Percentiles rank a stretch among this genome's conserved stretches.
Conservation (phyloP, 2,888 invertebrate species). For the Dione juno region DNA sequence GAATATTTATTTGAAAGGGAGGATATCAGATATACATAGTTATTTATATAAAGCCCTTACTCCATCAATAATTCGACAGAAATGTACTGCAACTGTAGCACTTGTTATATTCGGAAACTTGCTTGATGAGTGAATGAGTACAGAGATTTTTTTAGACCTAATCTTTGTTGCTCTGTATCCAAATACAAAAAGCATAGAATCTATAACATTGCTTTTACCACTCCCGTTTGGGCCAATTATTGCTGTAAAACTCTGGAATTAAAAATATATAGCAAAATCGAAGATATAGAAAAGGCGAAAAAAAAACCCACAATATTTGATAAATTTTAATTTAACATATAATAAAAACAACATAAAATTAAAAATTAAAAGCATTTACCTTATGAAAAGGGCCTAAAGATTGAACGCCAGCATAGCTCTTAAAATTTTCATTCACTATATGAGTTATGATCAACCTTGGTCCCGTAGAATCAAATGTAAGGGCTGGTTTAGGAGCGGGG, state of each 20-base stretch:
- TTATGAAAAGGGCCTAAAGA: constrained; percentile 97
- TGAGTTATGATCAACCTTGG: constrained; percentile 95
- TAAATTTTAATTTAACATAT: background rate
- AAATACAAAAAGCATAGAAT: constrained; percentile 99
- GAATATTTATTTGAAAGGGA: too few species aligned
- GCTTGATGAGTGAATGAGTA: constrained; percentile 95
- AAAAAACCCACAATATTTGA: background rate
- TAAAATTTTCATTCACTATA: constrained; percentile 97
- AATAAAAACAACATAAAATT: background rate
- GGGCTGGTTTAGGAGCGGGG: constrained; percentile 87
- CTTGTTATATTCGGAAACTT: constrained; percentile 88
- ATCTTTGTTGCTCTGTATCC: constrained; percentile 98
- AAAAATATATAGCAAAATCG: constrained; percentile 64
- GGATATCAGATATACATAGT: too few species aligned
- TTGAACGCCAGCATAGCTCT: constrained; percentile 95
- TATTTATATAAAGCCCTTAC: too few species aligned
- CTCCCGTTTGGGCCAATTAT: constrained; percentile 99
- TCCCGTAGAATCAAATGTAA: constrained; percentile 88
- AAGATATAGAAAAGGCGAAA: background rate
- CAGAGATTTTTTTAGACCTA: constrained; percentile 96
- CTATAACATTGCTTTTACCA: constrained; percentile 99
- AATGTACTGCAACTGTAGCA: constrained; percentile 94
- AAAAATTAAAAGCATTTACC: constrained; percentile 61
- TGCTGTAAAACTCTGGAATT: constrained; percentile 92
- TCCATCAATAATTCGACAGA: constrained; percentile 91